A percentile compares a stretch with the other conserved stretches of the same genome.
Evolutionary conservation across 2,888 invertebrate species (phyloP).

Genomic region (Syrphus vitripennis): DNA sequence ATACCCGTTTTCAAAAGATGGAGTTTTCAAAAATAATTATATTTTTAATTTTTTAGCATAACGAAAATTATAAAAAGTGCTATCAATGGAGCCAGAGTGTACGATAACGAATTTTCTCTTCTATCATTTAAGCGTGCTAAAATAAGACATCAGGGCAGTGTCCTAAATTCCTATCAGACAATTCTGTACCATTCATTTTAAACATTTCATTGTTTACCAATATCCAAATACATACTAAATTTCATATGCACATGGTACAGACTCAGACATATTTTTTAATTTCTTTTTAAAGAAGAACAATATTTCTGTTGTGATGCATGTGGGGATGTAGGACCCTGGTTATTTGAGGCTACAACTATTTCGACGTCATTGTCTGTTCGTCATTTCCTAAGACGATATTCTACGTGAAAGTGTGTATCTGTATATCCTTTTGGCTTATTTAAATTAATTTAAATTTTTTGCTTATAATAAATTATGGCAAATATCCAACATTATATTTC

Average conservation of each 20-base stretch:
- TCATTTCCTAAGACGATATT: slow-evolving; percentile 12
- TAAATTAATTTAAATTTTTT: not conserved
- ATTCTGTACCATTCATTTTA: not conserved
- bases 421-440: not conserved
- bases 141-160: not conserved
- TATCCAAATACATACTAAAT: not conserved
- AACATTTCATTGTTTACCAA: not conserved
- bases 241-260: not conserved
- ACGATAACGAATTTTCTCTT: too few relatives aligned
- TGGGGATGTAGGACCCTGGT: not conserved
- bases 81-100: too few relatives aligned
- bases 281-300: not conserved
- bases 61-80: too few relatives aligned
- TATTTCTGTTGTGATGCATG: not conserved
- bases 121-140: too few relatives aligned
- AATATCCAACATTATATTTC: slow-evolving; percentile 11
- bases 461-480: slow-evolving; percentile 3
- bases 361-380: slow-evolving; percentile 16
- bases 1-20: too few relatives aligned
- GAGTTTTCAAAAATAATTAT: too few relatives aligned
- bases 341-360: slow-evolving; percentile 1
- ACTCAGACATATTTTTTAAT: not conserved
- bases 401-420: slow-evolving; percentile 10
- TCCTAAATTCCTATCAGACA: not conserved
- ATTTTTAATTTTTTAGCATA: too few relatives aligned